Conservation (phyloP, 2,888 invertebrate genomes). For the Idaea straminata region DNA sequence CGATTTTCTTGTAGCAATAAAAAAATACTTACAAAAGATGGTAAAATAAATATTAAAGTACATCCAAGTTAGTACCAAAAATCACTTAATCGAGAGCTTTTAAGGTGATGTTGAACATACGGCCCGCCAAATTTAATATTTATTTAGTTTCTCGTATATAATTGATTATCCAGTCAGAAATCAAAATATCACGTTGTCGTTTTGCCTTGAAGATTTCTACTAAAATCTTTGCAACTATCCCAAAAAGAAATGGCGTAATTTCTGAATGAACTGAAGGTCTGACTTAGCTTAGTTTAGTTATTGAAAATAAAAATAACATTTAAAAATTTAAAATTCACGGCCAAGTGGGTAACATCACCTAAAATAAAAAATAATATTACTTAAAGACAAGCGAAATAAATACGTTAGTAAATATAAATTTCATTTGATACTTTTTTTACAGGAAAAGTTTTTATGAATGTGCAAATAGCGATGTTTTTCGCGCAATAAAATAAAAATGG, state of each 20-base stretch:
- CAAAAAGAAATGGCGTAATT: neutral
- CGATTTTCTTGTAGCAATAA: neutral
- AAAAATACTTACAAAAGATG: neutral
- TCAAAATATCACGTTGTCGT: slow-evolving; percentile 37
- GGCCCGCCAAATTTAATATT: too few species aligned
- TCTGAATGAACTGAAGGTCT: slow-evolving; percentile 12
- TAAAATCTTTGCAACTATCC: too few species aligned
- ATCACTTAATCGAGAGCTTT: slow-evolving; percentile 34
- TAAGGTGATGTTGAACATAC: slow-evolving; percentile 20
- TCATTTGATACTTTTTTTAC: slow-evolving; percentile 35
- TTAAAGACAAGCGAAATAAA: slow-evolving; percentile 70
- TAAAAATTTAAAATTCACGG: neutral
- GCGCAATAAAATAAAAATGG: neutral
- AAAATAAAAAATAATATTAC: slow-evolving; percentile 29
- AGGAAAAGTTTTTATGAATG: slow-evolving; percentile 8
- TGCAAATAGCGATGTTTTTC: neutral
- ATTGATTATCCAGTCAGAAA: too few species aligned
- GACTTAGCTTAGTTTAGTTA: too few species aligned
- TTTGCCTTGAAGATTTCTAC: neutral
- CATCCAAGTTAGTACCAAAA: slow-evolving; percentile 26
- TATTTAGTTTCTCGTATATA: too few species aligned
- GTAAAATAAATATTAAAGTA: neutral
- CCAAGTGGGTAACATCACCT: too few species aligned
- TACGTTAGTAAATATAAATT: slow-evolving; percentile 62
- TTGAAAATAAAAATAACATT: slow-evolving; percentile 24